Evolutionary conservation across 2,113 vertebrate species (phyloP), one percentile per base, ranked within the genome.

Genomic region (Speoplatyrhinus poulsoni): DNA sequence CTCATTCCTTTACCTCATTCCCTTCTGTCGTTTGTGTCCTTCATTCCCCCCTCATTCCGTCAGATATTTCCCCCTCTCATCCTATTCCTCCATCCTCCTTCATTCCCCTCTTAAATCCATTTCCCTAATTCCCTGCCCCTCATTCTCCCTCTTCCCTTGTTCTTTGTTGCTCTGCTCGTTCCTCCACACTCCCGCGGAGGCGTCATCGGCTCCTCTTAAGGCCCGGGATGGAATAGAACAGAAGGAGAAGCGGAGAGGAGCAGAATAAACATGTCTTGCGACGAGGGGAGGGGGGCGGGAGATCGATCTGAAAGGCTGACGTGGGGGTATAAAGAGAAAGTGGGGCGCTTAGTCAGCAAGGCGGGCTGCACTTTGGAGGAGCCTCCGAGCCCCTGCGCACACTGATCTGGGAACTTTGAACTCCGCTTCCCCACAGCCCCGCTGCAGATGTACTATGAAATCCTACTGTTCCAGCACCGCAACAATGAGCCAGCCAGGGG

Each of bases 311-410:
- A 88, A 69, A 83, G 82, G 82, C 67, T 60, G 78, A 82, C 3
- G 19, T 17, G 55, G 53, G 36, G 71, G 60, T 65, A 69, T 69
- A 69, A 81, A 74, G 73, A 55, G 55, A 64, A 77, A 79, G 68
- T 70, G 11, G 67, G 61, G 65, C 70, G 85, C 83, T 77, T 82
- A 62, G 79, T 87, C 83, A 86, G 86, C 88, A 83, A 32, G 47
- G 0, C 67, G 65, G 71, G 9, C 81, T 79, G 36, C 67, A 19
- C 6, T 11, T 4, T 19, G 69, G 81, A 75, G 62, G 33, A 19
- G 65, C 77, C 75, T 78, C 68, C 11, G 26, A 59, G 62, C 69
- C 73, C 9, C 50, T 5, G 15, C 60, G n/a, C 17, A 7, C 64
- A 2, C n/a, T 62, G 48, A 66, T 52, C 66, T 62, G 67, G 62